Base-by-base conservation (phyloP, 2,888 invertebrate genomes). In the Euclidia mi region DNA sequence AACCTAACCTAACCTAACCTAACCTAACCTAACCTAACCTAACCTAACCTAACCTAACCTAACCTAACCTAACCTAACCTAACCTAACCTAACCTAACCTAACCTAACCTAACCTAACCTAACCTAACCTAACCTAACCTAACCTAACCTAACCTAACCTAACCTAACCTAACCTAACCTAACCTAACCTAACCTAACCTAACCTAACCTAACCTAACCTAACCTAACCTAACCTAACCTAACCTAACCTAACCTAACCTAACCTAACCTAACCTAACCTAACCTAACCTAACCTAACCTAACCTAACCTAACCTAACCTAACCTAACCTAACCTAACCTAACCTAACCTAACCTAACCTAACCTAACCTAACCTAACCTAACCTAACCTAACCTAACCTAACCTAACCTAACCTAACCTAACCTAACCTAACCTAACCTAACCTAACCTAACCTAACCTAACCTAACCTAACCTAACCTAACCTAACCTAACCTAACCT, bases 241-340 rank as follows among this genome's bases (percentile, higher is more conserved):
- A 53, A 53, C 49, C 53, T 48, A 52, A 49, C 59, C 51, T 49
- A 52, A 51, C 52, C 53, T 53, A 59, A 59, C 49, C 49, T 49
- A 49, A 49, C 46, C 43, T 46, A 58, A 52, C 51, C 48, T 53
- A 46, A 44, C 71, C 67, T 63, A 71, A 69, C 71, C 69, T 70
- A 69, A 69, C 68, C 69, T 68, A 70, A 66, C 66, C 66, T 67
- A 69, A 68, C 71, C 68, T 63, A 69, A 68, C 69, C 68, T 66
- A 67, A 65, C 67, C 65, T 65, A 69, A 65, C 67, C 66, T 61
- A 65, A 65, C 69, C 69, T 65, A 69, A 67, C 67, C 69, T 65
- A 68, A 67, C 71, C 65, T 65, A 68, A 65, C 71, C 66, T 63
- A 68, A 68, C 65, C 67, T 65, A 67, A 66, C 70, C 66, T 67